Evolutionary conservation across 1,140 invertebrate species (phyloP).

Genomic region (Akabosia matsudoensis): DNA sequence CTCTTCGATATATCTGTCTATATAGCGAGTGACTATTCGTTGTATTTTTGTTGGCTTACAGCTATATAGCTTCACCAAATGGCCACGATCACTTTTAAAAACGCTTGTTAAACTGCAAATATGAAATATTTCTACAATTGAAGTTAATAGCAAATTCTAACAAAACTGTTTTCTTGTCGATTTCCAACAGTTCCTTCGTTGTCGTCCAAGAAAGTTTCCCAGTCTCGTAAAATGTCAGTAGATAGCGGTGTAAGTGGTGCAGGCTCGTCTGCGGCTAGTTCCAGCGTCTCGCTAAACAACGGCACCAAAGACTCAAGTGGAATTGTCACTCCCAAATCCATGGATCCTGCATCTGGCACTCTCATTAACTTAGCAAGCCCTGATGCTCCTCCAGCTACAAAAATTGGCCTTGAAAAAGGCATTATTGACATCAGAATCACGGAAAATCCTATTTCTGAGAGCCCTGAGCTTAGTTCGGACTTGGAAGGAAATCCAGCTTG

Average conservation of each 20-base stretch:
- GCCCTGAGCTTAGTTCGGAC: slow-evolving; percentile 31
- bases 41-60: too few species aligned
- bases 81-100: too few species aligned
- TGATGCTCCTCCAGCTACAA: slow-evolving; percentile 25
- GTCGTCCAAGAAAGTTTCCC: slow-evolving; percentile 40
- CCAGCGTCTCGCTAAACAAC: slow-evolving; percentile 37
- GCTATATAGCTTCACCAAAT: too few species aligned
- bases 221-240: slow-evolving; percentile 45
- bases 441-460: slow-evolving; percentile 49
- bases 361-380: slow-evolving; percentile 32
- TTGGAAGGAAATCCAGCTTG: slow-evolving; percentile 27
- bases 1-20: too few species aligned
- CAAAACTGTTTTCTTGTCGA: background rate
- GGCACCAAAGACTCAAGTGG: slow-evolving; percentile 29
- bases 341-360: slow-evolving; percentile 34
- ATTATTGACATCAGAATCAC: slow-evolving; percentile 49
- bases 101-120: too few species aligned
- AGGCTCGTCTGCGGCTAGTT: slow-evolving; percentile 29
- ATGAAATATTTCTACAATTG: background rate
- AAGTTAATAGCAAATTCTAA: background rate
- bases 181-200: slow-evolving; percentile 41
- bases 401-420: slow-evolving; percentile 37
- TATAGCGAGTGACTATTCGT: too few species aligned
- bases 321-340: slow-evolving; percentile 38
- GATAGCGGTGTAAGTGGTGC: slow-evolving; percentile 45